Conservation (phyloP, 2,888 invertebrate species). For the Eupsilia transversa region DNA sequence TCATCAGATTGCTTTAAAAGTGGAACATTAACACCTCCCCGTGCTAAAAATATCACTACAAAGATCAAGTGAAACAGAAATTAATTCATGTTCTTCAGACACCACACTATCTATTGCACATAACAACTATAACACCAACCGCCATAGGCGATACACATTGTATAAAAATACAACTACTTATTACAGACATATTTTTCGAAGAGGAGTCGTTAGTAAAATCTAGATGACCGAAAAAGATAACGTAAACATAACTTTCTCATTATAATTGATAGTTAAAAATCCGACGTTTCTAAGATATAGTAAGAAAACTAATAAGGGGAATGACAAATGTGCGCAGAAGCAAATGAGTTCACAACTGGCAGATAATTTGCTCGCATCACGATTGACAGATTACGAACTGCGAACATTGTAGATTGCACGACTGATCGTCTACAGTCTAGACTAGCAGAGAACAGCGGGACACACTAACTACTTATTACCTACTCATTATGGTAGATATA, state of each 20-base stretch:
- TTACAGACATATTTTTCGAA: conserved; percentile 57
- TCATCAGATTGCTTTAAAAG: conserved; percentile 50
- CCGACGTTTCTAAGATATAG: conserved; percentile 40
- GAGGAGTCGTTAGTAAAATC: conserved; percentile 61
- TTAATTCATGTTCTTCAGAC: conserved; percentile 46
- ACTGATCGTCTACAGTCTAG: conserved; percentile 27
- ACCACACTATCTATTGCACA: conserved; percentile 43
- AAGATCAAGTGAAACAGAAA: conserved; percentile 50
- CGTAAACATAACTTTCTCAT: conserved; percentile 61
- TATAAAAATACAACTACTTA: conserved; percentile 55
- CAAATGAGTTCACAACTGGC: conserved; percentile 45
- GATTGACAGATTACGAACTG: conserved; percentile 54
- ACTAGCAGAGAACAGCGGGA: conserved; percentile 37
- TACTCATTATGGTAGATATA: conserved; percentile 16
- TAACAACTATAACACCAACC: conserved; percentile 40
- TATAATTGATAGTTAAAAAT: conserved; percentile 64
- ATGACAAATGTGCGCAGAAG: conserved; percentile 54
- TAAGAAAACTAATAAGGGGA: conserved; percentile 29
- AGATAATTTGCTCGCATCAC: conserved; percentile 57
- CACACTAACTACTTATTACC: conserved; percentile 23
- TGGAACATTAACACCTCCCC: conserved; percentile 59
- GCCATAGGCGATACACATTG: conserved; percentile 52
- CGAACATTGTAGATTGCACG: conserved; percentile 45
- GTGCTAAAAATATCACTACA: conserved; percentile 51
- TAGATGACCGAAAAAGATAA: conserved; percentile 66